Base-by-base conservation (phyloP, 1,140 invertebrate species). In the Conopomorpha cramerella region DNA sequence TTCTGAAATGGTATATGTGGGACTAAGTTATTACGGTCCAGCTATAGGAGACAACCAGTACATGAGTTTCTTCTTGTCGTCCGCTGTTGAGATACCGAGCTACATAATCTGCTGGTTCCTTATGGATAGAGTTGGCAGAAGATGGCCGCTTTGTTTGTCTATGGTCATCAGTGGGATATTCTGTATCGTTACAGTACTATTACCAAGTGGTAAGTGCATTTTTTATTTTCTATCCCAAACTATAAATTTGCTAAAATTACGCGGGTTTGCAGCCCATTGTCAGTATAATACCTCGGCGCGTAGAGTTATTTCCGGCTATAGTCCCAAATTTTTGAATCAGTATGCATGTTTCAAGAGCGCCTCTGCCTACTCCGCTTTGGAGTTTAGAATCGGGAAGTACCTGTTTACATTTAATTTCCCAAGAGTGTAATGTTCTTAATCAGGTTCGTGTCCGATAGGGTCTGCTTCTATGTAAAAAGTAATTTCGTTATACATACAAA, bases 1-100 rank as follows among this genome's bases (percentile, higher is more conserved):
- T 11, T 85, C 82, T 36, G 82, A 92, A 49, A 92, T 90, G 67
- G 91, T 93, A 2, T 94, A 93, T 46, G 86, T 94, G 6, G 92
- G 90, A 0, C 65, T 93, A 28, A 92, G 89, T 41, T 92, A 93
- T 54, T 94, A 94, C 45, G 90, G 91, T 0, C 91, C 91, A 8
- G 86, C 90, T 4, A 79, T 95, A 11, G 91, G 90, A 14, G 89
- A 79, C 43, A 89, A 92, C 64, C 86, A 92, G 49, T 92, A 93
- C 62, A 78, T 94, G 39, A 93, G 90, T 53, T 94, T 94, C 58
- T 85, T 93, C 32, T 78, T 93, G 13, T 91, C 90, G 11, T 90
- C 89, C 0, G 79, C 86, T 0, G 90, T 92, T 8, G 92, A 95
- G 64, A 84, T 94, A 34, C 91, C 92, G 0, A 92, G 90, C 51